phyloP scores from a whole-genome alignment of 2,113 vertebrate species.

The Daphoenositta chrysoptera region DNA sequence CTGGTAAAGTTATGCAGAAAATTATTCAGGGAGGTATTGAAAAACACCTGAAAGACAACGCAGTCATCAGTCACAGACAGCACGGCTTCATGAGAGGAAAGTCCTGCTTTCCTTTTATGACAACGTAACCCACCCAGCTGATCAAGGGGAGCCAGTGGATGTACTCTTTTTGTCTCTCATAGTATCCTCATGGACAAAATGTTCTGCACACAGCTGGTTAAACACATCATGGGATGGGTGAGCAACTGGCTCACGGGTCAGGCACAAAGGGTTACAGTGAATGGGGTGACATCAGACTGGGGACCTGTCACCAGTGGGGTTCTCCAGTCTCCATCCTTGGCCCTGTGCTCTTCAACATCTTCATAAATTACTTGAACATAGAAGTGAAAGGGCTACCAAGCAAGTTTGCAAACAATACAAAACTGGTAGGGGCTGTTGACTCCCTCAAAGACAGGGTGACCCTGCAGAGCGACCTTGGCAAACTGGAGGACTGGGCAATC shows the following conservation, averaged over 20 bases:
- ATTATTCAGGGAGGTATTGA: accelerated
- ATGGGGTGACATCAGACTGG: not conserved
- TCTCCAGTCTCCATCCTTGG: accelerated
- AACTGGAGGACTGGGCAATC: not conserved
- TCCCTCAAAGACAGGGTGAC: not conserved
- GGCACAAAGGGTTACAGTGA: not conserved
- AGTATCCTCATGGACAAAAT: not conserved
- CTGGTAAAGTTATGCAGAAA: not conserved
- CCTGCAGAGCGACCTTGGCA: not conserved
- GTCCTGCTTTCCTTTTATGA: not conserved
- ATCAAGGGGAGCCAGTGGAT: not conserved
- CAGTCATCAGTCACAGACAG: not conserved
- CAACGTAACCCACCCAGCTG: not conserved
- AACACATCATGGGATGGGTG: not conserved
- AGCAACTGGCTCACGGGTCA: accelerated
- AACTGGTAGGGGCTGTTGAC: not conserved
- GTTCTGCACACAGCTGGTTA: not conserved
- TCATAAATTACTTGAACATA: not conserved
- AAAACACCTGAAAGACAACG: not conserved
- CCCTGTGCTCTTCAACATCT: not conserved
- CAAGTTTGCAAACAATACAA: not conserved
- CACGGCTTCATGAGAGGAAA: not conserved
- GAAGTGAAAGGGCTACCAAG: not conserved
- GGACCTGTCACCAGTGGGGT: not conserved
- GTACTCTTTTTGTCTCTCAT: not conserved